Evolutionary conservation across 2,797 vertebrate species (phyloP).

Genomic region (Scolopax rusticola): DNA sequence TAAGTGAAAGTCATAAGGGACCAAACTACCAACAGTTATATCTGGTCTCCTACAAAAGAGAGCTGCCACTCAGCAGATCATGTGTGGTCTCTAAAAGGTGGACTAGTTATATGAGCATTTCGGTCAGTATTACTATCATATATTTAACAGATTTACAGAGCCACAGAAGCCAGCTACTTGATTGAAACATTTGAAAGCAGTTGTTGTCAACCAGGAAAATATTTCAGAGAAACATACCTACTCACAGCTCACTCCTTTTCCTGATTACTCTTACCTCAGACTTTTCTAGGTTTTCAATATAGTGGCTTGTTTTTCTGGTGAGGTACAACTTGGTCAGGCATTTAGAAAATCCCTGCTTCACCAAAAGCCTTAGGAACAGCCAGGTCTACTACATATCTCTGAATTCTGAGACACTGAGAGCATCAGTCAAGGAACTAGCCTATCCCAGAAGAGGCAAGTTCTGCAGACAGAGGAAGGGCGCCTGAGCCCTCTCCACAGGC

Average conservation of each 20-base stretch:
- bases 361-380: not conserved
- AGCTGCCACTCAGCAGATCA: not conserved
- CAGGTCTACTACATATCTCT: not conserved
- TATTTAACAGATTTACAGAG: not conserved
- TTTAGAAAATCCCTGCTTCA: not conserved
- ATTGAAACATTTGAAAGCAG: not conserved
- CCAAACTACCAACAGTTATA: not conserved
- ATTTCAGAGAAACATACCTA: not conserved
- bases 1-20: not conserved
- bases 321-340: not conserved
- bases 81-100: too few relatives aligned
- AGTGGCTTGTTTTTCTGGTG: not conserved
- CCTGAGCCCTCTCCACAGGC: not conserved
- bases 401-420: not conserved
- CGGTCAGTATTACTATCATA: not conserved
- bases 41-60: not conserved
- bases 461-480: not conserved
- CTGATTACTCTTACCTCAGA: not conserved
- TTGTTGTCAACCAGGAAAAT: not conserved
- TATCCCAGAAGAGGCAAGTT: not conserved
- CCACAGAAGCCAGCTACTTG: not conserved
- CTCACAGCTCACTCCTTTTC: not conserved
- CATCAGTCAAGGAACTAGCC: rapidly evolving
- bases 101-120: not conserved
- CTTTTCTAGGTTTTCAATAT: not conserved